Conservation (phyloP, 2,888 invertebrate genomes). For the Zygogramma bicolorata region DNA sequence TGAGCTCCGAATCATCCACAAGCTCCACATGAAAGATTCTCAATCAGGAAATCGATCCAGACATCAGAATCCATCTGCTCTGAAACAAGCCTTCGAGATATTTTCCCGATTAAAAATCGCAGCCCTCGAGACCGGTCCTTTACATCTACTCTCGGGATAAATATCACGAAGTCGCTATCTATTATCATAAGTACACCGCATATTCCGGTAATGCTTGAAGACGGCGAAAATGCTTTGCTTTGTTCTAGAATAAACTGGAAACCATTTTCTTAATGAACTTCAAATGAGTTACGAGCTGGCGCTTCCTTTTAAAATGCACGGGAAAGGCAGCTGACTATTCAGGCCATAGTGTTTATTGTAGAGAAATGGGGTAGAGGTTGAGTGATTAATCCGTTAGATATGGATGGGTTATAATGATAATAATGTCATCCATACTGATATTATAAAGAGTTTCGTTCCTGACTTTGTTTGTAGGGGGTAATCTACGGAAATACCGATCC, state of each 20-base stretch:
- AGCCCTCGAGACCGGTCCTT: neutral
- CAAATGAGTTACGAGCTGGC: slow-evolving; percentile 43
- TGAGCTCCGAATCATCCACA: too few relatives aligned
- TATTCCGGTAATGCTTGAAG: slow-evolving; percentile 25
- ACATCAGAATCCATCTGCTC: neutral
- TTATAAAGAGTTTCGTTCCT: too few relatives aligned
- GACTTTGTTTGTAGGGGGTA: too few relatives aligned
- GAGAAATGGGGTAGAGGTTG: too few relatives aligned
- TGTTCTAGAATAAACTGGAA: slow-evolving; percentile 43
- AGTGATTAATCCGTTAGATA: too few relatives aligned
- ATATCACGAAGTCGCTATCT: slow-evolving; percentile 25
- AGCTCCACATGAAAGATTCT: neutral
- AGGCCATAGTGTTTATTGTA: too few relatives aligned
- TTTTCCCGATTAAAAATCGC: neutral
- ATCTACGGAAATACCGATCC: too few relatives aligned
- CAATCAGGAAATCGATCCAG: neutral
- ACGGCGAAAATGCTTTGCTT: slow-evolving; percentile 36
- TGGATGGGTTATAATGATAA: too few relatives aligned
- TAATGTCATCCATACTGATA: too few relatives aligned
- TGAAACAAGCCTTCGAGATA: neutral
- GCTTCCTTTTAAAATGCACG: slow-evolving; percentile 32
- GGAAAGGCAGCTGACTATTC: neutral
- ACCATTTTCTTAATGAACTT: slow-evolving; percentile 47
- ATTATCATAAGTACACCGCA: slow-evolving; percentile 38
- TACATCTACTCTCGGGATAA: slow-evolving; percentile 12